phyloP scores from a whole-genome alignment of 2,113 vertebrate genomes.

The Poeciliopsis prolifica region DNA sequence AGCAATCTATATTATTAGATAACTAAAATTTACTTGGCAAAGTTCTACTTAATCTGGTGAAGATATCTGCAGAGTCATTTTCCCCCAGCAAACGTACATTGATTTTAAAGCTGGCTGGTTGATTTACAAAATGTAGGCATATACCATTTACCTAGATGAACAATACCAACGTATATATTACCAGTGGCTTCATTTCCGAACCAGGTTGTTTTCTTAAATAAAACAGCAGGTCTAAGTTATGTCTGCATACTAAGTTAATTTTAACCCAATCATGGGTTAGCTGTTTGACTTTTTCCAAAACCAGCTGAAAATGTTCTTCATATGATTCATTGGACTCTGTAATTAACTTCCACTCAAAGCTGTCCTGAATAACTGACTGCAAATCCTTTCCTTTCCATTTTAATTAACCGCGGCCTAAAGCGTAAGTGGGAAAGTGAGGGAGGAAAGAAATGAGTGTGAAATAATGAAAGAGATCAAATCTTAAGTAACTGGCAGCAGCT shows the following conservation, averaged over 20 bases:
- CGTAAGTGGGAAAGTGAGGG: constrained; percentile 51
- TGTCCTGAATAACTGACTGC: constrained; percentile 76
- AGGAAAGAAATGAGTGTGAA: constrained; percentile 53
- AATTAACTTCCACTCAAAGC: constrained; percentile 69
- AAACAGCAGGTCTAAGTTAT: neutral
- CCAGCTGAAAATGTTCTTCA: constrained; percentile 45
- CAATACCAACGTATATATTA: neutral
- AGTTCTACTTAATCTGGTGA: neutral
- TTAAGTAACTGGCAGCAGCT: constrained; percentile 81
- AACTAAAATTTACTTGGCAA: neutral
- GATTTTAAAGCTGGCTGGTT: neutral
- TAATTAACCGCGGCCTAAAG: constrained; percentile 78
- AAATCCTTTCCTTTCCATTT: constrained; percentile 74
- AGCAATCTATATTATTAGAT: neutral
- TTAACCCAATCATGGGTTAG: constrained; percentile 7
- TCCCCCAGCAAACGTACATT: too few species aligned
- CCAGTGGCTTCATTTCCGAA: neutral
- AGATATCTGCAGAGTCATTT: neutral
- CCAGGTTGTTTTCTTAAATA: neutral
- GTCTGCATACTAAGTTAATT: constrained; percentile 11
- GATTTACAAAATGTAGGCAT: neutral
- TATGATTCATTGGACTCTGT: constrained; percentile 62
- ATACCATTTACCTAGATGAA: neutral
- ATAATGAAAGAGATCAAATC: constrained; percentile 72
- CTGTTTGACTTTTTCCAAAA: constrained; percentile 11